These are phyloP conservation scores for Galeopterus variegatus DNA, from an alignment of 2,113 vertebrate genomes.

Conservation along the genomic window DNA sequence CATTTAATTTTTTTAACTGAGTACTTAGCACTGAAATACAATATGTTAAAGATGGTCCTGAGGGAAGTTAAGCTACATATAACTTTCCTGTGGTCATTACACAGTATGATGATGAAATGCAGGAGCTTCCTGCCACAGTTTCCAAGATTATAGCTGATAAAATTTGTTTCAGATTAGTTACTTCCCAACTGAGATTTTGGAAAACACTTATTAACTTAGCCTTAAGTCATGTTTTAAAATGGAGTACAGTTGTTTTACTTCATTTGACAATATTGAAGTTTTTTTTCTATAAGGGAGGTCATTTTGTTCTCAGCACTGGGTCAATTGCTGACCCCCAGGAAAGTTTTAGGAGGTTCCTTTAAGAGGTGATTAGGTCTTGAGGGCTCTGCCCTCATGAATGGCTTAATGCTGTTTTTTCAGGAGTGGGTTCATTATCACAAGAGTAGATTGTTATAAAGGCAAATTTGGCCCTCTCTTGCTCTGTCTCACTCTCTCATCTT, in stretches of 20 bases:
- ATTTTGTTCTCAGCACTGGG: neutral
- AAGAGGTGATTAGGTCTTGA: too few relatives aligned
- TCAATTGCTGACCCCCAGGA: neutral
- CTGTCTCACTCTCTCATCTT: too few relatives aligned
- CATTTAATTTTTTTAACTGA: neutral
- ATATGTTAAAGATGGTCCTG: neutral
- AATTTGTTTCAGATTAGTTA: neutral
- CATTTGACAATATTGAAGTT: neutral
- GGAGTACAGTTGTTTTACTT: neutral
- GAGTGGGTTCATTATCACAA: too few relatives aligned
- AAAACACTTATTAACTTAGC: neutral
- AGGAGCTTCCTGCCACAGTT: neutral
- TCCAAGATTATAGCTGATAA: neutral
- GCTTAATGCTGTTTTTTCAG: too few relatives aligned
- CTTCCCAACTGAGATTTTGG: neutral
- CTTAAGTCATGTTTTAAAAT: slow-evolving; percentile 1
- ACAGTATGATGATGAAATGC: neutral
- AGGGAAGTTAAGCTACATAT: neutral
- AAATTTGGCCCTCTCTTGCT: too few relatives aligned
- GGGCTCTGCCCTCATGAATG: too few relatives aligned
- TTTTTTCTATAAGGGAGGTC: neutral
- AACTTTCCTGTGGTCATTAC: neutral
- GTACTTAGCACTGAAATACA: neutral
- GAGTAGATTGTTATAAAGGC: too few relatives aligned
- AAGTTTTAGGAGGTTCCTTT: neutral